A percentile compares a stretch with the other conserved stretches of the same genome.
phyloP scores from a whole-genome alignment of 2,797 vertebrate species.

The Periparus ater region DNA sequence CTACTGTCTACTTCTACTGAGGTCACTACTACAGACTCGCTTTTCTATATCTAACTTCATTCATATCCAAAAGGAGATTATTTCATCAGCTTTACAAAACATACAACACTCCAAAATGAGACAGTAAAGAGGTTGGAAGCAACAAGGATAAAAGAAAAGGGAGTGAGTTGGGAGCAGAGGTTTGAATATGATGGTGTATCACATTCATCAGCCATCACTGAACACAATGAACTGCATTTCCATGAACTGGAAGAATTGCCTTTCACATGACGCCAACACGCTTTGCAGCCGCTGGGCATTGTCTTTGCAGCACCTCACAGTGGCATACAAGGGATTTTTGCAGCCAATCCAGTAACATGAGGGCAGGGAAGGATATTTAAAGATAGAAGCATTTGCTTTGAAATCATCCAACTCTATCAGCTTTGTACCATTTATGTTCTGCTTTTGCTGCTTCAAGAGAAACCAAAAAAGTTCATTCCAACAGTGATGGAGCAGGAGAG shows the following conservation, averaged over 20 bases:
- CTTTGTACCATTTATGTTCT: neutral
- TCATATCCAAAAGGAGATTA: neutral
- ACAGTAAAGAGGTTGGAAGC: neutral
- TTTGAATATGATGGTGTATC: neutral
- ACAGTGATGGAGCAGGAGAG: constrained; percentile 34
- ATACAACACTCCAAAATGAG: neutral
- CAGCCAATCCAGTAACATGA: neutral
- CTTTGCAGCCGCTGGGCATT: neutral
- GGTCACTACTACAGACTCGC: neutral
- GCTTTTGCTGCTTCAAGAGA: neutral
- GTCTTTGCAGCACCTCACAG: neutral
- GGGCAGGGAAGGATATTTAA: neutral
- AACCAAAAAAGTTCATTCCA: neutral
- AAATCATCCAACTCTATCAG: neutral
- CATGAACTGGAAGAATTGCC: neutral
- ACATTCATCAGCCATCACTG: constrained; percentile 48
- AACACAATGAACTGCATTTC: constrained; percentile 24
- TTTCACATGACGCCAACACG: neutral
- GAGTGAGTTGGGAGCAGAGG: neutral
- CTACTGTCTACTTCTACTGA: neutral
- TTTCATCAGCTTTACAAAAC: neutral
- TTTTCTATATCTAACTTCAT: neutral
- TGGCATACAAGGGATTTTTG: neutral
- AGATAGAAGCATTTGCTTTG: neutral
- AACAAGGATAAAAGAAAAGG: neutral